These are phyloP conservation scores for Phyto melanocephala DNA, from an alignment of 2,888 invertebrate genomes.

Conservation along the genomic window DNA sequence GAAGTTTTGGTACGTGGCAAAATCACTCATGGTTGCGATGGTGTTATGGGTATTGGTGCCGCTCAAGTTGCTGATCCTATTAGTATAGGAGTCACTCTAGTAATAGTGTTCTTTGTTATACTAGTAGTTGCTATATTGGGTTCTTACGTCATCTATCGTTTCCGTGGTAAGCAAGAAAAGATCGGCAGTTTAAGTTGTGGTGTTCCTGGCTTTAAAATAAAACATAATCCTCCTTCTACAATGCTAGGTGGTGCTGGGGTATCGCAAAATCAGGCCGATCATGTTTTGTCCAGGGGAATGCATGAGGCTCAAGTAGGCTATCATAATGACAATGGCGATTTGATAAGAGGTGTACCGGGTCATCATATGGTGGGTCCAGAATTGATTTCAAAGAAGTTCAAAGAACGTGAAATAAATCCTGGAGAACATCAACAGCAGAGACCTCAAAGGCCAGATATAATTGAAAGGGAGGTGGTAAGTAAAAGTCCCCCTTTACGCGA, in stretches of 20 bases:
- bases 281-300: conserved; percentile 84
- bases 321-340: conserved; percentile 86
- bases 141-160: conserved; percentile 94
- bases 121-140: conserved; percentile 92
- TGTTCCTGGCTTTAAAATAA: conserved; percentile 86
- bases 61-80: conserved; percentile 91
- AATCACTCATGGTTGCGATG: conserved; percentile 87
- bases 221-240: conserved; percentile 84
- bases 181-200: conserved; percentile 84
- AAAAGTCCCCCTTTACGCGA: conserved; percentile 89
- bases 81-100: conserved; percentile 94
- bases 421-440: conserved; percentile 86
- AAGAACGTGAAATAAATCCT: conserved; percentile 89
- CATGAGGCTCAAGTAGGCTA: conserved; percentile 85
- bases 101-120: conserved; percentile 95
- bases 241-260: conserved; percentile 86
- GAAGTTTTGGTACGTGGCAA: conserved; percentile 86
- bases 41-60: conserved; percentile 86
- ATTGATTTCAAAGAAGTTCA: conserved; percentile 91
- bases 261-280: conserved; percentile 84
- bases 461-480: conserved; percentile 92
- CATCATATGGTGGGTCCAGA: conserved; percentile 91
- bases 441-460: conserved; percentile 94
- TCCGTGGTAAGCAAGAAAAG: conserved; percentile 92
- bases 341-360: conserved; percentile 86